phyloP scores from a whole-genome alignment of 2,888 invertebrate genomes.

The Sympetrum striolatum region DNA sequence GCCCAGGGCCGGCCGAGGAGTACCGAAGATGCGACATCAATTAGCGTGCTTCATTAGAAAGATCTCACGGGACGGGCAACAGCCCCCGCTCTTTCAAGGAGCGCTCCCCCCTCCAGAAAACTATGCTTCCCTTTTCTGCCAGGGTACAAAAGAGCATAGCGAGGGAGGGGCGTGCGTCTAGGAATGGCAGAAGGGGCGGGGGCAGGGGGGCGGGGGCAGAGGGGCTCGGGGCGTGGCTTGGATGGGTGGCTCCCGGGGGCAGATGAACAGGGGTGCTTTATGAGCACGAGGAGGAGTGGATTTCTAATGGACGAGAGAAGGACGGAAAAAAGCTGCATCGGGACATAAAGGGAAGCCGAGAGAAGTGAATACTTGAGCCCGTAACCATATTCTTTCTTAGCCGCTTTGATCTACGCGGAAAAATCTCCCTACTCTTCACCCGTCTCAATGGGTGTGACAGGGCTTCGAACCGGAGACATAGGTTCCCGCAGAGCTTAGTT shows the following conservation, averaged over 20 bases:
- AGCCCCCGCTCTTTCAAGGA: neutral
- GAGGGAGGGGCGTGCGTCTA: conserved; percentile 23
- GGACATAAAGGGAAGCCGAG: neutral
- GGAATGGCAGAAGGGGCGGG: conserved; percentile 11
- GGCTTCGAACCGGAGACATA: neutral
- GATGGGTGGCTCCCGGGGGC: neutral
- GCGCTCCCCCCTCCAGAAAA: no score
- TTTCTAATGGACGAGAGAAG: neutral
- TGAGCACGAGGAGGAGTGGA: neutral
- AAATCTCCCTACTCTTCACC: neutral
- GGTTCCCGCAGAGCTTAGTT: neutral
- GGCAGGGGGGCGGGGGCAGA: neutral
- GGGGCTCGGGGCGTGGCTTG: neutral
- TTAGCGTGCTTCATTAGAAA: neutral
- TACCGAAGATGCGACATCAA: neutral
- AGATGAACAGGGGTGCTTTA: neutral
- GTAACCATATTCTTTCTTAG: conserved; percentile 16
- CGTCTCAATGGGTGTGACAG: neutral
- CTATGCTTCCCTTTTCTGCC: neutral
- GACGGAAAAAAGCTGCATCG: neutral
- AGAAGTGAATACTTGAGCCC: neutral
- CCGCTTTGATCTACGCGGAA: conserved; percentile 19
- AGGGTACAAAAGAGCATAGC: neutral
- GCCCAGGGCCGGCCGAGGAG: no score
- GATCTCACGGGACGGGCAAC: neutral